These are phyloP conservation scores for Acrobasis suavella DNA, from an alignment of 2,888 invertebrate genomes.

Conservation along the genomic window DNA sequence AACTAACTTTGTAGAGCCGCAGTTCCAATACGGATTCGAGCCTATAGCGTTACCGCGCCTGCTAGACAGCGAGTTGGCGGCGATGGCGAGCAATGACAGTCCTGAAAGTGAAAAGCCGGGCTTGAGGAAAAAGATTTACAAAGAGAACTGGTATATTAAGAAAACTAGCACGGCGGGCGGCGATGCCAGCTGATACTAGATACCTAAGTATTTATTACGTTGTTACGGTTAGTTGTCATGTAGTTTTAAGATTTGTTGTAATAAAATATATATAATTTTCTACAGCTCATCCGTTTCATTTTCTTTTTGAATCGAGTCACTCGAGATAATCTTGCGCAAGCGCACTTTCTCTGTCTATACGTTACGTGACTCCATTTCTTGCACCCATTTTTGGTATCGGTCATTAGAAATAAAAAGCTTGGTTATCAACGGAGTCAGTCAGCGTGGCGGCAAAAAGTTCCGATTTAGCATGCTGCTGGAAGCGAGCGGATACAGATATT, in stretches of 20 bases:
- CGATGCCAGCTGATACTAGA: conserved; percentile 65
- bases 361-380: conserved; percentile 70
- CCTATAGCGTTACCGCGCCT: conserved; percentile 64
- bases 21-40: conserved; percentile 77
- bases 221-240: conserved; percentile 39
- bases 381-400: conserved; percentile 48
- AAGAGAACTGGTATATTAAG: conserved; percentile 76
- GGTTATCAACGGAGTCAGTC: conserved; percentile 49
- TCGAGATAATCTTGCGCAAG: conserved; percentile 52
- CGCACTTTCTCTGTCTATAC: conserved; percentile 68
- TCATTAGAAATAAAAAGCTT: conserved; percentile 49
- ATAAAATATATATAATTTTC: conserved; percentile 29
- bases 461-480: conserved; percentile 50
- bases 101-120: conserved; percentile 69
- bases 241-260: conserved; percentile 29
- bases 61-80: conserved; percentile 68
- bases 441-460: conserved; percentile 61
- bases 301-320: neutral
- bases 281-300: conserved; percentile 28
- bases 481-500: conserved; percentile 33
- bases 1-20: conserved; percentile 73
- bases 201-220: conserved; percentile 58
- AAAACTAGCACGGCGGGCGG: conserved; percentile 67
- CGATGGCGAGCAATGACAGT: conserved; percentile 69
- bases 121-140: conserved; percentile 68